Base-by-base conservation (phyloP, 1,140 invertebrate species). In the Drosophila seguyi region DNA sequence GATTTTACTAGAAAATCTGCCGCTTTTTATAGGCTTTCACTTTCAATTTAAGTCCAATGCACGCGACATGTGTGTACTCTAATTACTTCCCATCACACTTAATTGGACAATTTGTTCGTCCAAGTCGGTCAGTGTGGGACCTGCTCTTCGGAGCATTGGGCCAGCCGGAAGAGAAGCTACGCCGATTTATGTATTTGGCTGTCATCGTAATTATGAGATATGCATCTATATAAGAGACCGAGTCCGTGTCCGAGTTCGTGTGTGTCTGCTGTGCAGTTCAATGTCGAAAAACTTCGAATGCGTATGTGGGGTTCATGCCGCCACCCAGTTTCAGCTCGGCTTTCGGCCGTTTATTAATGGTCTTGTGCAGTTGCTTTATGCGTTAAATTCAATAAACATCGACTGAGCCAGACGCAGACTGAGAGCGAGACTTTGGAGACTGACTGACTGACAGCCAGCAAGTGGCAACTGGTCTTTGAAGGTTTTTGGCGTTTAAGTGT, bases 391-490 rank as follows among this genome's bases (percentile, higher is more conserved):
- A 88, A 87, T 90, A 88, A 71, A 52, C 58, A 73, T 55, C 34
- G 18, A 77, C 55, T 66, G 47, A 52, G 62, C 38, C 38, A 38
- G 57, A 14, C 29, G 18, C 57, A 34, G 27, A 60, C 39, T 36
- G 39, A 41, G 60, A 22, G 42, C 13, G 41, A 66, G 62, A 20
- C 34, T 62, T 53, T 53, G 25, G 11, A 34, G 41, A 47, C 52
- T 36, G 48, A 68, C 67, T 31, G 65, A 68, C 65, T 55, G 65
- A 58, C 65, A 61, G 57, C 57, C 69, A 81, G 78, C 65, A 73
- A 72, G 75, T 69, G 81, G 72, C 80, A 88, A 75, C 80, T 77
- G 52, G 85, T 87, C 80, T 88, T 80, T 80, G 80, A 88, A 88
- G 84, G 84, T 69, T 84, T 68, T 81, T 72, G 68, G 45, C 68